These are phyloP conservation scores for Nymphalis polychloros DNA, from an alignment of 2,888 invertebrate genomes.

Conservation along the genomic window DNA sequence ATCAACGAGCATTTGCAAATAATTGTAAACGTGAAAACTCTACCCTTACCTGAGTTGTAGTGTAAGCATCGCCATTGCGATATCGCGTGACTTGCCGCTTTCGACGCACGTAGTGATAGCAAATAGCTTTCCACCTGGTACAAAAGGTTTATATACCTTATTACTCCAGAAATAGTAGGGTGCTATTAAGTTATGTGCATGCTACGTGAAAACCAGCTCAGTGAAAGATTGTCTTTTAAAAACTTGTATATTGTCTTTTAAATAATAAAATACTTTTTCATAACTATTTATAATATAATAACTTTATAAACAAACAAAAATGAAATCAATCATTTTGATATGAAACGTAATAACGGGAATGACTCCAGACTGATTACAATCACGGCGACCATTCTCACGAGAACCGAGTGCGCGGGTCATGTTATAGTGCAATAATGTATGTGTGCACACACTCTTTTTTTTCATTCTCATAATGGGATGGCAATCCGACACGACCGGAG, in stretches of 20 bases:
- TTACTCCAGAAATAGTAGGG: background rate
- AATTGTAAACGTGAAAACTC: background rate
- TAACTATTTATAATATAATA: no score
- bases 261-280: no score
- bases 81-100: conserved; percentile 89
- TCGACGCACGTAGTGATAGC: conserved; percentile 90
- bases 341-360: no score
- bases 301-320: no score
- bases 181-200: background rate
- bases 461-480: no score
- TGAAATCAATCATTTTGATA: no score
- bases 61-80: conserved; percentile 90
- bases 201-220: background rate
- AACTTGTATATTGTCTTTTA: background rate
- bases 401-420: no score
- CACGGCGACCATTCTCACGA: no score
- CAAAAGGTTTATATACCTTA: conserved; percentile 13
- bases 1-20: background rate
- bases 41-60: conserved; percentile 87
- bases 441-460: no score
- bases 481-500: no score
- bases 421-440: no score
- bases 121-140: conserved; percentile 89
- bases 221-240: background rate
- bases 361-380: no score